Evolutionary conservation across 2,888 invertebrate species (phyloP), one percentile per base, ranked within the genome.

Genomic region (Oscheius sp.): DNA sequence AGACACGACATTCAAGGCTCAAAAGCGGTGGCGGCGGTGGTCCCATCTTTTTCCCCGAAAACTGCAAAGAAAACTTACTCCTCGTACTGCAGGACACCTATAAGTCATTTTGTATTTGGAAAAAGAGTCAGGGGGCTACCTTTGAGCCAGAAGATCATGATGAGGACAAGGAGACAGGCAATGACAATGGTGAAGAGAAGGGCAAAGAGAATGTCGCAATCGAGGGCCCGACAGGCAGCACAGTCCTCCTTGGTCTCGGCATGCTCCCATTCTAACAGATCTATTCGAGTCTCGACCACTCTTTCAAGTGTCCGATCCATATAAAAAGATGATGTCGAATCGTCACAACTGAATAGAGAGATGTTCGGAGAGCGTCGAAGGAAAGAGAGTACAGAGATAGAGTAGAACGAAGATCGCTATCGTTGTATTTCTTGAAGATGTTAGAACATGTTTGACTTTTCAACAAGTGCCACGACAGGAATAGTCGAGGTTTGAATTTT

Each of bases 201-300:
- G n/a, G 88, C 88, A 74, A 88, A 88, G 58, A 88, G 85, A 57
- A 88, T 86, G 74, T 88, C 88, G 78, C 87, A 88, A 74, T 88
- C 88, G 65, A 88, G 82, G 7, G 87, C 84, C 1, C 88, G 84
- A 71, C 87, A 87, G 37, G 77, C 77, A 5, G 84, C 80, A 74
- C 87, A 87, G 74, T 87, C 87, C 63, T 81, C 80, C 70, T 79
- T 78, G 10, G 79, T 76, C 58, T 79, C 78, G 50, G 79, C 78
- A 13, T 75, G 68, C 70, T 82, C 84, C 76, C 84, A 83, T 77
- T 86, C 85, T 33, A 85, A 76, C 68, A 85, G 79, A 60, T 85
- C 85, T 63, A 85, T 83, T 33, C 86, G 75, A 11, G 86, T 84
- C 74, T 86, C 86, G n/a, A 86, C 84, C 11, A 86, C 84, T 68